These are phyloP conservation scores for Drosophila bocki DNA, from an alignment of 1,140 invertebrate species.

Conservation along the genomic window DNA sequence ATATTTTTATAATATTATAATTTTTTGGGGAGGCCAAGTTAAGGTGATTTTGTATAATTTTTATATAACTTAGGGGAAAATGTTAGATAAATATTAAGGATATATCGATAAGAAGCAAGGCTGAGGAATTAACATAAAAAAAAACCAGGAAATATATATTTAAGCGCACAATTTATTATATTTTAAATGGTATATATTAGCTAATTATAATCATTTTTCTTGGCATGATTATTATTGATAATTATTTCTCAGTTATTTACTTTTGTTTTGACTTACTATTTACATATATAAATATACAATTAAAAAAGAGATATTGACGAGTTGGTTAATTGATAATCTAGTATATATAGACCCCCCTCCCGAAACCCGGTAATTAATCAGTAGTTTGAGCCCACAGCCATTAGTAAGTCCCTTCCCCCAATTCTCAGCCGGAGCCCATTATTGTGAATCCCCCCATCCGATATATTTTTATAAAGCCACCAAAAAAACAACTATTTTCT, in stretches of 20 bases:
- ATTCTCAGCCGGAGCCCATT: slow-evolving; percentile 3
- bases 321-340: neutral
- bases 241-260: neutral
- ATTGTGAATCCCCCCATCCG: slow-evolving; percentile 50
- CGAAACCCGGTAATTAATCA: neutral
- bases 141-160: neutral
- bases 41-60: neutral
- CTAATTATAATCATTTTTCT: neutral
- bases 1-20: neutral
- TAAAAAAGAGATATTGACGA: neutral
- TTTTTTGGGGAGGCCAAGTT: neutral
- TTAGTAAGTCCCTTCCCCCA: neutral
- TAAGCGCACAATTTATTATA: neutral
- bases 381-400: slow-evolving; percentile 23
- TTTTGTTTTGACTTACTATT: neutral
- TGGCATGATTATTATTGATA: slow-evolving; percentile 1
- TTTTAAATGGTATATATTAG: neutral
- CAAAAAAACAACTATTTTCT: slow-evolving; percentile 66
- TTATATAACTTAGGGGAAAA: neutral
- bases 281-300: neutral
- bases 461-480: slow-evolving; percentile 62
- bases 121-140: neutral
- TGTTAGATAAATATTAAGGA: neutral
- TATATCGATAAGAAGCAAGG: no score
- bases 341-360: neutral